Percentiles rank a stretch among this genome's conserved stretches.
Evolutionary conservation across 2,888 invertebrate genomes (phyloP).

Genomic region (Rotaria sp.): DNA sequence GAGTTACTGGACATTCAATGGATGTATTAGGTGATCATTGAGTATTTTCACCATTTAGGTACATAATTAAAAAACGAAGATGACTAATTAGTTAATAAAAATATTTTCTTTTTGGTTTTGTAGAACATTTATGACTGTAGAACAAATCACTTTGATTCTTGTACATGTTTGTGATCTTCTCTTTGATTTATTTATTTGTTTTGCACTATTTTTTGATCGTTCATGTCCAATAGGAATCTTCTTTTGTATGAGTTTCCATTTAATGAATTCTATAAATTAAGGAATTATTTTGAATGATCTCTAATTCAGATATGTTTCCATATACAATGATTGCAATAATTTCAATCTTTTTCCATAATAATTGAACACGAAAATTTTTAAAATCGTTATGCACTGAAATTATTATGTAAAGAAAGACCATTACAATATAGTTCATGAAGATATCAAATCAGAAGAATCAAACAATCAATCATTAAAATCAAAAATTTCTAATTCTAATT

Average conservation of each 20-base stretch:
- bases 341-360: conserved; percentile 71
- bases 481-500: neutral
- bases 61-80: conserved; percentile 47
- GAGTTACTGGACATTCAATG: conserved; percentile 82
- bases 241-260: conserved; percentile 72
- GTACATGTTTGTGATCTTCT: conserved; percentile 79
- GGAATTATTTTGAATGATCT: too few relatives aligned
- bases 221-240: conserved; percentile 70
- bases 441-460: neutral
- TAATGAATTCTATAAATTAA: conserved; percentile 83
- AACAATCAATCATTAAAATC: neutral
- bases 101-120: conserved; percentile 46
- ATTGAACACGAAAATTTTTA: conserved; percentile 58
- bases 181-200: conserved; percentile 74
- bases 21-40: conserved; percentile 71
- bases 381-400: neutral
- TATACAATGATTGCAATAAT: conserved; percentile 80
- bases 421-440: conserved; percentile 18
- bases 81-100: neutral
- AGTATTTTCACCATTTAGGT: conserved; percentile 79
- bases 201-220: conserved; percentile 69
- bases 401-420: neutral
- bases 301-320: too few relatives aligned
- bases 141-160: conserved; percentile 71
- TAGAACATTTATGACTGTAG: conserved; percentile 66